Percentiles rank a stretch among this genome's conserved stretches.
phyloP scores from a whole-genome alignment of 2,113 vertebrate species.

The Peucedramus taeniatus region DNA sequence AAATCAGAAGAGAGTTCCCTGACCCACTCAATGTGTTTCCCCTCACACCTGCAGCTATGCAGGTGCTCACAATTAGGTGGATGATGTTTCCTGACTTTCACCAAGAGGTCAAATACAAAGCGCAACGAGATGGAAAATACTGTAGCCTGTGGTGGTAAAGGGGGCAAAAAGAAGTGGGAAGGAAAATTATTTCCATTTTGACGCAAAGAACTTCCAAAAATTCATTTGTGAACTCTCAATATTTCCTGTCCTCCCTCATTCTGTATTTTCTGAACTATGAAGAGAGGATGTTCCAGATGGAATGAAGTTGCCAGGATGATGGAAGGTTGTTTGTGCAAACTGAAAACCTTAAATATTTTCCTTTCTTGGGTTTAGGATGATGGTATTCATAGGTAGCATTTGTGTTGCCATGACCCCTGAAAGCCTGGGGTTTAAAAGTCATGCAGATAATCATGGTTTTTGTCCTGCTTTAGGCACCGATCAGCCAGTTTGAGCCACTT shows the following conservation, averaged over 20 bases:
- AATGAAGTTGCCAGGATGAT: background rate
- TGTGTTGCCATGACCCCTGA: background rate
- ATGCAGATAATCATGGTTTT: background rate
- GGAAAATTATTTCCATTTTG: conserved; percentile 25
- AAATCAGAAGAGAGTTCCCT: background rate
- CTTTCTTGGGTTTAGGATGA: background rate
- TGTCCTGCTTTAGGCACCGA: background rate
- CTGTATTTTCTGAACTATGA: conserved; percentile 35
- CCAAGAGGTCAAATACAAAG: conserved; percentile 27
- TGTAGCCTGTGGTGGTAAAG: background rate
- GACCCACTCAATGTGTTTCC: background rate
- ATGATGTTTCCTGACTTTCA: conserved; percentile 41
- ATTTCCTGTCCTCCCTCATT: conserved; percentile 27
- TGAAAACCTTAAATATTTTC: background rate
- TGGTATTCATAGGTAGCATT: background rate
- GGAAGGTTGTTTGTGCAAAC: background rate
- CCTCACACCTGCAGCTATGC: conserved; percentile 9
- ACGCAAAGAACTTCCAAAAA: conserved; percentile 25
- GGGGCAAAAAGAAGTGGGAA: conserved; percentile 2
- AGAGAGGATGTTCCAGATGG: background rate
- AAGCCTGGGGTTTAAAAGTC: background rate
- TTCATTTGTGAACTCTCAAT: background rate
- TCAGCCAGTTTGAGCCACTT: background rate
- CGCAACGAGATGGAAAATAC: background rate
- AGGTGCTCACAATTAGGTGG: conserved; percentile 24